phyloP scores from a whole-genome alignment of 1,140 invertebrate genomes.

The Pentalonia nigronervosa region DNA sequence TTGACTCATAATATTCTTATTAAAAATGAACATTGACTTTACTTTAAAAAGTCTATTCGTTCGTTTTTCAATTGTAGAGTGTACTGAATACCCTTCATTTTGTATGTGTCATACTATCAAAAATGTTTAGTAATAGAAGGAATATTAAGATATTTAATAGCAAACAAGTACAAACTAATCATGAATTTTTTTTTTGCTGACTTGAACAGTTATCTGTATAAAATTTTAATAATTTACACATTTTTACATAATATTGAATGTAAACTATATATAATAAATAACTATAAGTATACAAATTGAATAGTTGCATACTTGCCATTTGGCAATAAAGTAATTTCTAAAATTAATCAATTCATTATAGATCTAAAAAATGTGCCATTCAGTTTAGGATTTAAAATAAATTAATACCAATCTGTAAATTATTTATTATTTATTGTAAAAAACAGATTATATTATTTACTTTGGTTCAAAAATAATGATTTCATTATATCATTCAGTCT shows the following conservation, averaged over 20 bases:
- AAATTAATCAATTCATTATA: not conserved
- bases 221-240: too few relatives aligned
- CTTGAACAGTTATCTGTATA: constrained; percentile 61
- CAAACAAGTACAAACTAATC: constrained; percentile 49
- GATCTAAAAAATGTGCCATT: not conserved
- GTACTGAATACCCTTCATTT: constrained; percentile 35
- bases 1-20: not conserved
- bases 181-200: constrained; percentile 59
- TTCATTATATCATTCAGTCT: constrained; percentile 77
- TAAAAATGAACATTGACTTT: constrained; percentile 39
- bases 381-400: not conserved
- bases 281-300: not conserved
- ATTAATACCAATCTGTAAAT: not conserved
- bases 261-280: too few relatives aligned
- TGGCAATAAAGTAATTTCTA: not conserved
- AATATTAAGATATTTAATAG: constrained; percentile 50
- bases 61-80: constrained; percentile 41
- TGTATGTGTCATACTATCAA: constrained; percentile 39
- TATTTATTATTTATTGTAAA: not conserved
- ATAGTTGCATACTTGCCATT: not conserved
- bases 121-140: constrained; percentile 56
- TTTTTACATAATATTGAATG: too few relatives aligned
- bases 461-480: constrained; percentile 67
- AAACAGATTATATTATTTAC: not conserved
- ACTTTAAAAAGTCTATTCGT: constrained; percentile 4